A percentile compares a stretch with the other conserved stretches of the same genome.
Evolutionary conservation across 2,113 vertebrate species (phyloP).

Genomic region (Shinisaurus crocodilurus): DNA sequence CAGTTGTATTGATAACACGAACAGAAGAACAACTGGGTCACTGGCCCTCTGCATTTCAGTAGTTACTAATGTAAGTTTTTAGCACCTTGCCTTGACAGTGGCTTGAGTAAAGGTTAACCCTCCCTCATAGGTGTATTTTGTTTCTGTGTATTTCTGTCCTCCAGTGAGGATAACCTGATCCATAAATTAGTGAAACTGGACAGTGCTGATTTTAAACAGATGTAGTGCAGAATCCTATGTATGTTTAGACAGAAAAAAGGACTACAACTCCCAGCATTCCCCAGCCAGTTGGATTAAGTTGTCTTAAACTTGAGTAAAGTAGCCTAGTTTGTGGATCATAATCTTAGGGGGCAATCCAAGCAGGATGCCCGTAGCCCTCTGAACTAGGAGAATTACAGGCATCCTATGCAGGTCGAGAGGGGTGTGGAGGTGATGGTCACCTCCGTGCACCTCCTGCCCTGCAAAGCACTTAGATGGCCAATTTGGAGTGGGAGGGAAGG

Average conservation of each 20-base stretch:
- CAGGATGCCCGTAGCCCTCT: too few species aligned
- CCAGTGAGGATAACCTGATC: background rate
- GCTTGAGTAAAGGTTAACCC: background rate
- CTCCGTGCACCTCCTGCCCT: too few species aligned
- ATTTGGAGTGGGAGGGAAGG: too few species aligned
- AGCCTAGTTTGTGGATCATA: background rate
- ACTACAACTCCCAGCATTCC: too few species aligned
- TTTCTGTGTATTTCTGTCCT: background rate
- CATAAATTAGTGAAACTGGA: background rate
- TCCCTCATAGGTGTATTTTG: background rate
- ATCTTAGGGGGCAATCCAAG: too few species aligned
- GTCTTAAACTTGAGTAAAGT: too few species aligned
- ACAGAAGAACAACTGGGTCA: background rate
- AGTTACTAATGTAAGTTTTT: background rate
- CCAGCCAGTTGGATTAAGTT: background rate
- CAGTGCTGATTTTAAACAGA: background rate
- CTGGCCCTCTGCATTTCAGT: rapidly evolving
- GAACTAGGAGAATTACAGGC: too few species aligned
- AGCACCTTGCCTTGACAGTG: background rate
- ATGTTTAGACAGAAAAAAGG: too few species aligned
- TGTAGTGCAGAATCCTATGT: background rate
- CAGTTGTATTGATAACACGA: constrained; percentile 23
- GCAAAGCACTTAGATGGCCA: too few species aligned
- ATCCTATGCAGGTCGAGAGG: too few species aligned
- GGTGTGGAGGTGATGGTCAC: too few species aligned